A percentile compares a stretch with the other conserved stretches of the same genome.
These are phyloP conservation scores for Lucifuga dentata DNA, from an alignment of 2,113 vertebrate genomes.

Conservation along the genomic window DNA sequence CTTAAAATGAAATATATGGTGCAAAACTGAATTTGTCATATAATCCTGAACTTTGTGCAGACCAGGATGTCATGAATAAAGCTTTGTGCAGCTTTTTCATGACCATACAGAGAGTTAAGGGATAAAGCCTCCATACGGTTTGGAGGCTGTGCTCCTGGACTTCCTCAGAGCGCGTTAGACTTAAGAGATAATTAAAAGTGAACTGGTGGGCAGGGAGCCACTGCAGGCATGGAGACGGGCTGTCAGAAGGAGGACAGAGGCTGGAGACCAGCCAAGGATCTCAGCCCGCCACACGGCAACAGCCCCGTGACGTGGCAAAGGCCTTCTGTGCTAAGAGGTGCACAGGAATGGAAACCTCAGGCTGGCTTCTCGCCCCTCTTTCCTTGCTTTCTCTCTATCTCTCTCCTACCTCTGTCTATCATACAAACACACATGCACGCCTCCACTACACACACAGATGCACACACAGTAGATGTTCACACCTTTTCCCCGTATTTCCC, in stretches of 20 bases:
- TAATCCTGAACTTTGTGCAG: not conserved
- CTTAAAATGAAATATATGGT: constrained; percentile 3
- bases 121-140: constrained; percentile 48
- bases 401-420: not conserved
- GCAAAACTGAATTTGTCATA: not conserved
- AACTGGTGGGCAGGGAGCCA: constrained; percentile 55
- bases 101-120: constrained; percentile 14
- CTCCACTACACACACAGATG: constrained; percentile 14
- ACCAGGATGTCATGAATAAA: constrained; percentile 13
- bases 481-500: constrained; percentile 17
- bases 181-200: constrained; percentile 71
- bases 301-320: constrained; percentile 62
- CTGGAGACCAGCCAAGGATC: constrained; percentile 66
- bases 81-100: constrained; percentile 8
- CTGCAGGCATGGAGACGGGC: constrained; percentile 45
- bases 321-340: constrained; percentile 39
- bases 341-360: constrained; percentile 53
- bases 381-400: not conserved
- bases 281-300: constrained; percentile 47
- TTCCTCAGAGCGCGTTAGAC: constrained; percentile 50
- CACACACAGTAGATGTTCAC: constrained; percentile 8
- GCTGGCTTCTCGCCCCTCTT: constrained; percentile 13
- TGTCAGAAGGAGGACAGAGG: constrained; percentile 42
- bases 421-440: not conserved
- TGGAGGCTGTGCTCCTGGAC: constrained; percentile 52